phyloP scores from a whole-genome alignment of 2,888 invertebrate species.

The Drosophila heteroneura region DNA sequence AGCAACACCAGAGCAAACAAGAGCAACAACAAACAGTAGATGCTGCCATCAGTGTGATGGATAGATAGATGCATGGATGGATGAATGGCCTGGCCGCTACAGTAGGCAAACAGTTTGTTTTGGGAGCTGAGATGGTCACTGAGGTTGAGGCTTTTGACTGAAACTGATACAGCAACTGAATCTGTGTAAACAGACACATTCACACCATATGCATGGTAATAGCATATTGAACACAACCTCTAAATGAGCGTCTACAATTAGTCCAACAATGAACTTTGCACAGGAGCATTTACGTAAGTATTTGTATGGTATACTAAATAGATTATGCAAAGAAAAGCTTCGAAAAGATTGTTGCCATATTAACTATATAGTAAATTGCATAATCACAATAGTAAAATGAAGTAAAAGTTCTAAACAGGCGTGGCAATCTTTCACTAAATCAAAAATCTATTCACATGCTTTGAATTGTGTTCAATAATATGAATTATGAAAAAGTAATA shows the following conservation, averaged over 20 bases:
- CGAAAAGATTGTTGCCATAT: background rate
- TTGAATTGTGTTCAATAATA: background rate
- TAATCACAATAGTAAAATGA: background rate
- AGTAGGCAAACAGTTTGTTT: constrained; percentile 40
- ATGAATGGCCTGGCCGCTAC: constrained; percentile 2
- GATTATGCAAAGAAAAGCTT: background rate
- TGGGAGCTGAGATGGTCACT: constrained; percentile 33
- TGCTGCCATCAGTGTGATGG: constrained; percentile 59
- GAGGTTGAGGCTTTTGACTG: constrained; percentile 30
- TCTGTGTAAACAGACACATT: constrained; percentile 33
- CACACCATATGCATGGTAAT: constrained; percentile 17
- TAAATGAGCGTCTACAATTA: background rate
- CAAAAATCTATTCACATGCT: background rate
- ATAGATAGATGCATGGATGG: constrained; percentile 35
- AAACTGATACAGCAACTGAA: constrained; percentile 30
- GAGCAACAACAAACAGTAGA: constrained; percentile 22
- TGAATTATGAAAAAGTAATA: background rate
- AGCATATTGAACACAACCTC: constrained; percentile 30
- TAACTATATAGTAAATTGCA: background rate
- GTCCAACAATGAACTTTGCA: background rate
- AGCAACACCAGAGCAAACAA: constrained; percentile 10
- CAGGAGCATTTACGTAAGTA: background rate
- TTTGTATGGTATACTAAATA: background rate
- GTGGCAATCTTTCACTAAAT: background rate
- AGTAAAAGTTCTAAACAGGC: background rate